Evolutionary conservation across 2,797 vertebrate species (phyloP).

Genomic region (Bovichtus diacanthus): DNA sequence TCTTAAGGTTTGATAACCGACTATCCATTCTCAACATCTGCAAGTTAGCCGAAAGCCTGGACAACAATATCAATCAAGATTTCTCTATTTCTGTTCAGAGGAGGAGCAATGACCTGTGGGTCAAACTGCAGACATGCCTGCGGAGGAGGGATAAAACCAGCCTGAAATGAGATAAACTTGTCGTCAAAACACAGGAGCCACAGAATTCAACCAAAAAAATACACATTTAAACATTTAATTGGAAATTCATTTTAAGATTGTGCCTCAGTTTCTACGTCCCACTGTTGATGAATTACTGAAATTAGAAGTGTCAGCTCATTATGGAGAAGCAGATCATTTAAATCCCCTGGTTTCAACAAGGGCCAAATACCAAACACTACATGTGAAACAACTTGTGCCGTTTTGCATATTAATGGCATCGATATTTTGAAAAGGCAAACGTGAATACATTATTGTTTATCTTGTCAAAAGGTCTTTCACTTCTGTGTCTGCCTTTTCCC

Average conservation of each 20-base stretch:
- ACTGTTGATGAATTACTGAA: conserved; percentile 17
- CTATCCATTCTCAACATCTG: conserved; percentile 55
- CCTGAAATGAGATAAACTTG: conserved; percentile 7
- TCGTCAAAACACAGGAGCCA: neutral
- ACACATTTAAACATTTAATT: neutral
- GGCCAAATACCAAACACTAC: neutral
- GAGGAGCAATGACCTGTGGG: conserved; percentile 35
- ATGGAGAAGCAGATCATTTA: conserved; percentile 16
- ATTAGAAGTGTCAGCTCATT: conserved; percentile 26
- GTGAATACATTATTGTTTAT: conserved; percentile 19
- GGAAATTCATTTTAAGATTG: neutral
- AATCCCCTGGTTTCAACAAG: conserved; percentile 13
- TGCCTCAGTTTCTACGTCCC: neutral
- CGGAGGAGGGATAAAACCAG: conserved; percentile 23
- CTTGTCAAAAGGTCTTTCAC: neutral
- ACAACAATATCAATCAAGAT: conserved; percentile 55
- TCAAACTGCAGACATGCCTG: conserved; percentile 33
- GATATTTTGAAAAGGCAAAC: conserved; percentile 18
- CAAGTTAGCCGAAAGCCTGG: conserved; percentile 28
- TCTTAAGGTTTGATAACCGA: conserved; percentile 36
- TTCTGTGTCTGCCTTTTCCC: conserved; percentile 3
- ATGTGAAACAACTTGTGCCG: neutral
- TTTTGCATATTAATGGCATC: neutral
- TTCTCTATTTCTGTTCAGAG: conserved; percentile 40
- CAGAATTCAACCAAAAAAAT: neutral